phyloP scores from a whole-genome alignment of 2,797 vertebrate genomes.

The Lagorchestes hirsutus region DNA sequence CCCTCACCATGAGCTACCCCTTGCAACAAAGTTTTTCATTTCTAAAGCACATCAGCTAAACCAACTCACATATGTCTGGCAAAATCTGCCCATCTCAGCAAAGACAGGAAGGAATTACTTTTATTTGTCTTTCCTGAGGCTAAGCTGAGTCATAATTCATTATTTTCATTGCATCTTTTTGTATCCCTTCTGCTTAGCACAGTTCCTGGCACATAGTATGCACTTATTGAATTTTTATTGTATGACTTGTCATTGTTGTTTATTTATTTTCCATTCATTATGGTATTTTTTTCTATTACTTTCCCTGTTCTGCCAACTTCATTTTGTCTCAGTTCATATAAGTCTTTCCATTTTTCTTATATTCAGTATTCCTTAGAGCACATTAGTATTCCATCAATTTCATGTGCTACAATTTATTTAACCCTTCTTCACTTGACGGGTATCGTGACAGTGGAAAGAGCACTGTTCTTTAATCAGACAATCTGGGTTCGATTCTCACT shows the following conservation, averaged over 20 bases:
- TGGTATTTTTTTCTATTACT: background rate
- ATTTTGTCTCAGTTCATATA: background rate
- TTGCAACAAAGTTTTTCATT: no score
- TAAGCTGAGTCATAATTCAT: no score
- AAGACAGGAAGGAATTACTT: no score
- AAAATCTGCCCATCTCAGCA: no score
- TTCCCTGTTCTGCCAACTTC: background rate
- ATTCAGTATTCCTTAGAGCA: background rate
- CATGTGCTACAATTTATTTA: background rate
- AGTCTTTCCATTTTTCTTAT: background rate
- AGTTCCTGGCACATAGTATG: background rate
- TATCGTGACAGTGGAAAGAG: background rate
- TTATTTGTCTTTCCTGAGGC: no score
- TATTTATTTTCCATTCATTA: background rate
- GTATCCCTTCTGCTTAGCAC: background rate
- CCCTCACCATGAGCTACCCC: no score
- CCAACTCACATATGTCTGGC: no score
- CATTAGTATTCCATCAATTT: background rate
- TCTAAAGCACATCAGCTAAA: no score
- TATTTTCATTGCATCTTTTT: background rate
- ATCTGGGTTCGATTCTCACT: background rate
- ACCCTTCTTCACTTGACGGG: background rate
- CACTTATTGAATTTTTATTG: background rate
- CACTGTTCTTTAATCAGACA: background rate
- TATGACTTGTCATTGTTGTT: background rate